Evolutionary conservation across 2,113 vertebrate species (phyloP).

Genomic region (Urocolius indicus): DNA sequence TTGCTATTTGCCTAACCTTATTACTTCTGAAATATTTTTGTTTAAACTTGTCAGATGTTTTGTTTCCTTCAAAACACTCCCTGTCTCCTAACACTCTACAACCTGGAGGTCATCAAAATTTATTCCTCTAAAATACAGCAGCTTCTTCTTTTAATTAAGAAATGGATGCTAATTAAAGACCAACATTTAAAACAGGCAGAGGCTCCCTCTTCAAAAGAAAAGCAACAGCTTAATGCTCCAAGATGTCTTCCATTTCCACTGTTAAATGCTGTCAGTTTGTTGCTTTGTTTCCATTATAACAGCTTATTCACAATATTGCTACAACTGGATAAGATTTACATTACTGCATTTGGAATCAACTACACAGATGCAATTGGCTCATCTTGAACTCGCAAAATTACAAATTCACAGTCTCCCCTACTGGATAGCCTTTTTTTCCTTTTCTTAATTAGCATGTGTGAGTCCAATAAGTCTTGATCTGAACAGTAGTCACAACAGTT

Average conservation of each 20-base stretch:
- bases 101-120: neutral
- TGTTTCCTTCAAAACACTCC: neutral
- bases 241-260: neutral
- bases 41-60: neutral
- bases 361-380: neutral
- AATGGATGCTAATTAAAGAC: neutral
- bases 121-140: neutral
- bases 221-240: neutral
- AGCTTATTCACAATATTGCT: neutral
- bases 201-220: neutral
- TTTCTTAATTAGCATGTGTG: neutral
- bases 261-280: neutral
- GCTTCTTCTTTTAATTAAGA: neutral
- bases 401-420: neutral
- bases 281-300: neutral
- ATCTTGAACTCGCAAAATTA: neutral
- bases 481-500: too few relatives aligned
- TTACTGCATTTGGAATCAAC: neutral
- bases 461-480: too few relatives aligned
- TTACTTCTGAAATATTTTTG: neutral
- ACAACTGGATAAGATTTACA: neutral
- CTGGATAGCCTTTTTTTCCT: rapidly evolving
- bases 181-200: neutral
- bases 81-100: neutral
- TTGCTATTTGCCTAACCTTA: neutral